Evolutionary conservation across 2,113 vertebrate genomes (phyloP).

Genomic region (Leptobrachium ailaonicum): DNA sequence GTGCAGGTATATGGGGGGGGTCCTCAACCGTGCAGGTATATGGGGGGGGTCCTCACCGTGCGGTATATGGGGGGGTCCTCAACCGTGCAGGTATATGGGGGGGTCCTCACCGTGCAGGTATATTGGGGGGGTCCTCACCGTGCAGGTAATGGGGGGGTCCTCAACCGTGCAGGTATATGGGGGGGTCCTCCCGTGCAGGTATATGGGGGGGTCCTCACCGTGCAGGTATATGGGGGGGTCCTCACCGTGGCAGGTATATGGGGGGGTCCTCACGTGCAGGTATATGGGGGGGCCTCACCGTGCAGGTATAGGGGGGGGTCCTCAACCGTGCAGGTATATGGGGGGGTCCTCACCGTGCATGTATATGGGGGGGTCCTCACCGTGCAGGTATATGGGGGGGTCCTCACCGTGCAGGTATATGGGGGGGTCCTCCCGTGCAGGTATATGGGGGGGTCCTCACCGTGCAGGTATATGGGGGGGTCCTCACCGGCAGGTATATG

Average conservation of each 20-base stretch:
- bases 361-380: constrained; percentile 82
- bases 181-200: constrained; percentile 95
- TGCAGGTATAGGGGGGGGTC: no score
- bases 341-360: constrained; percentile 90
- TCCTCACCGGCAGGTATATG: no score
- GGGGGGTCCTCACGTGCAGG: not conserved
- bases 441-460: constrained; percentile 82
- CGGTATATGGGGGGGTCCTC: no score
- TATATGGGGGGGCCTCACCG: not conserved
- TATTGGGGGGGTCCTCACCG: not conserved
- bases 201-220: constrained; percentile 12
- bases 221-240: not conserved
- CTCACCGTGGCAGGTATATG: not conserved
- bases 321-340: no score
- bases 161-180: constrained; percentile 54
- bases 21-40: accelerated
- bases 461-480: constrained; percentile 44
- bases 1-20: constrained; percentile 82
- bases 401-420: not conserved
- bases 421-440: constrained; percentile 74
- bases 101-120: no score
- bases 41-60: not conserved
- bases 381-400: constrained; percentile 73
- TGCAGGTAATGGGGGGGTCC: not conserved
- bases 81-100: not conserved